Percentiles rank a stretch among this genome's conserved stretches.
Conservation (phyloP, 2,888 invertebrate species). For the Arrhopalites spinosus region DNA sequence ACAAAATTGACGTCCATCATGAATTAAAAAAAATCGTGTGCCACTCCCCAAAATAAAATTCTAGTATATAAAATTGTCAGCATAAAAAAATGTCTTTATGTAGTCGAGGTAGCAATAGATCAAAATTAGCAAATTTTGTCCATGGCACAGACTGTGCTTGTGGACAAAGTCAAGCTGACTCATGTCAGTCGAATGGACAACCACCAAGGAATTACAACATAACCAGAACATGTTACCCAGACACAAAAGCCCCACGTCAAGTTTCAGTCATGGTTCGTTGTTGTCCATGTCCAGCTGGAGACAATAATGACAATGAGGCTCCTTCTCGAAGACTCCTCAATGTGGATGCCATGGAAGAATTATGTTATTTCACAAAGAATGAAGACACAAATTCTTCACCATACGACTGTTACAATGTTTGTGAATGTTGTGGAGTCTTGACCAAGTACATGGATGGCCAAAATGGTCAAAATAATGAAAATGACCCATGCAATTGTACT, state of each 20-base stretch:
- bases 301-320: not conserved
- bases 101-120: not conserved
- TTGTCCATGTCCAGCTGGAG: not conserved
- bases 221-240: not conserved
- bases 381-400: not conserved
- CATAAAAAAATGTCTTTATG: too few species aligned
- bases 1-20: too few species aligned
- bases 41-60: too few species aligned
- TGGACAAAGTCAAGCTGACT: not conserved
- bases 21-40: too few species aligned
- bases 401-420: constrained; percentile 15
- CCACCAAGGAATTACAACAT: not conserved
- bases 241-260: not conserved
- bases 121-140: constrained; percentile 1
- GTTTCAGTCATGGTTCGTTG: not conserved
- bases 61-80: too few species aligned
- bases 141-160: not conserved
- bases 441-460: constrained; percentile 8
- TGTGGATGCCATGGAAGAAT: constrained; percentile 27
- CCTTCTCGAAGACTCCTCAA: constrained; percentile 15
- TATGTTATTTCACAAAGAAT: constrained; percentile 17
- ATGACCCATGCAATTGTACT: constrained; percentile 12
- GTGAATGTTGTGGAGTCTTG: constrained; percentile 16
- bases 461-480: not conserved
- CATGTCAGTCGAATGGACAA: not conserved